Base-by-base conservation (phyloP, 2,888 invertebrate species). In the Thymelicus acteon region DNA sequence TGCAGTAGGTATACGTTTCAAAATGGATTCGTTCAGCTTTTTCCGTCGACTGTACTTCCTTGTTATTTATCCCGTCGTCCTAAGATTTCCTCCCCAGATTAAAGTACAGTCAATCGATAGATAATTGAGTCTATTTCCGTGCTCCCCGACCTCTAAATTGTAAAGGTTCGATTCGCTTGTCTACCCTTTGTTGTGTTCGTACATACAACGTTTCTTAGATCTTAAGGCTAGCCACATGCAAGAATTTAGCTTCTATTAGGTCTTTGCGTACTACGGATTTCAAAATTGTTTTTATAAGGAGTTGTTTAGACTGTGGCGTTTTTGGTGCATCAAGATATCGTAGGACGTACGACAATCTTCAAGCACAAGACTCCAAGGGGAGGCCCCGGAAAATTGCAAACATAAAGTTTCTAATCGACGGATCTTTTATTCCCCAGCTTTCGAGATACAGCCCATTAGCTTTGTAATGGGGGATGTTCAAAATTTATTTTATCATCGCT, bases 331-430 rank as follows among this genome's bases (percentile, higher is more conserved):
- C 52, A 66, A 68, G 72, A 78, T 72, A 75, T 54, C 72, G 60
- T 76, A 75, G 74, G 80, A 75, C 75, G 79, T 76, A 85, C 81
- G 77, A 75, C 75, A 80, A 80, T 75, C 81, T 80, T 54, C 37
- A 79, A 85, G 83, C 79, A 76, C 79, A 79, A 80, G 81, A 72
- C 81, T 81, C 79, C 76, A 66, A 79, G 84, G 84, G 87, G 85
- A 78, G 83, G 75, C 80, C 83, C 82, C 81, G 85, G 89, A 88
- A 91, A 90, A 92, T 92, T 91, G 91, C 92, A 91, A 92, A 90
- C 93, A 93, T 93, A 93, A 93, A 93, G 88, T 93, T 93, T 93
- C 88, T 93, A 92, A 93, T 93, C 93, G 93, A 92, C 92, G 90
- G 87, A 92, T 92, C 92, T 93, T 92, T 93, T 93, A 92, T 92